Evolutionary conservation across 2,888 invertebrate species (phyloP).

Genomic region (Rotaria magnacalcarata): DNA sequence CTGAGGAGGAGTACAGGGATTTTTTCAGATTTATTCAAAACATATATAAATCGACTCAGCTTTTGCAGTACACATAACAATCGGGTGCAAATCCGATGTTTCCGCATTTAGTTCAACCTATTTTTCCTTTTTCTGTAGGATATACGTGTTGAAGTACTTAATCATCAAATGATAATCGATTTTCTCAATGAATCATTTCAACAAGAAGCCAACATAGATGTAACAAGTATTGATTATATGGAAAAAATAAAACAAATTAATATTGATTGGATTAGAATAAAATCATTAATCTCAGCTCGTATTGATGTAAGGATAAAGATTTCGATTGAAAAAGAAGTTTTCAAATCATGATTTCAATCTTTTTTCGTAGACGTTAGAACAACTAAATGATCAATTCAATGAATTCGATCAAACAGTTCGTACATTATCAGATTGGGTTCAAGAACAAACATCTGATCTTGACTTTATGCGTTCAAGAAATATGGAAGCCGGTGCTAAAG

Average conservation of each 20-base stretch:
- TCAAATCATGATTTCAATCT: neutral
- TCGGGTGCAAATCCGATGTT: neutral
- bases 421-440: constrained; percentile 19
- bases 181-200: constrained; percentile 33
- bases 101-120: neutral
- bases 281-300: constrained; percentile 15
- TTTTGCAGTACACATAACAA: no score
- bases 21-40: no score
- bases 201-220: neutral
- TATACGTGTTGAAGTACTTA: constrained; percentile 1
- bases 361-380: neutral
- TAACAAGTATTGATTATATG: constrained; percentile 14
- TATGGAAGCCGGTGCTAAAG: constrained; percentile 20
- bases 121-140: neutral
- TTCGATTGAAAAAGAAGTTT: neutral
- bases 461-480: neutral
- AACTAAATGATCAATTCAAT: constrained; percentile 14
- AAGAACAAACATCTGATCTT: constrained; percentile 29
- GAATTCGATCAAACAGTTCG: constrained; percentile 33
- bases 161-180: neutral
- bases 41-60: no score
- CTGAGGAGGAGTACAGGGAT: no score
- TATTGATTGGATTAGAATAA: constrained; percentile 36
- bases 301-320: neutral
- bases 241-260: constrained; percentile 24